Percentiles rank a stretch among this genome's conserved stretches.
Conservation (phyloP, 64 coral and sea anemone genomes). For the Montipora sp. region DNA sequence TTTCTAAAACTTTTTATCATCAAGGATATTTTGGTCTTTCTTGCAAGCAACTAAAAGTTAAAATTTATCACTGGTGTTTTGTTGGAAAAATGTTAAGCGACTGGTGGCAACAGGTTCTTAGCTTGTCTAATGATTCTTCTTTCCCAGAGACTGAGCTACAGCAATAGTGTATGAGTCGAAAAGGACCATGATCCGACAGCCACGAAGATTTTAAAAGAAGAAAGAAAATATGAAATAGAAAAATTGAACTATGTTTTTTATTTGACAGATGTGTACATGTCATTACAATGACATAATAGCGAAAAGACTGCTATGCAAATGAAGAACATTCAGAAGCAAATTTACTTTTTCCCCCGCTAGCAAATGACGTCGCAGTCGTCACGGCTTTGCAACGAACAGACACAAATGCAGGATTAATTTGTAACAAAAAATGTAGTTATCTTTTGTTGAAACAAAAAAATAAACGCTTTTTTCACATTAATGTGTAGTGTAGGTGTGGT, state of each 20-base stretch:
- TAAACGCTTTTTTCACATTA: background rate
- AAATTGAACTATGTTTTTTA: too few species aligned
- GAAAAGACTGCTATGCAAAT: too few species aligned
- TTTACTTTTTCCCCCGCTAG: too few species aligned
- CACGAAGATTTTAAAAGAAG: background rate
- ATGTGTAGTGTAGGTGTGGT: background rate
- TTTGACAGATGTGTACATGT: too few species aligned
- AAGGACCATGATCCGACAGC: background rate
- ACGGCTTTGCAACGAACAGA: too few species aligned
- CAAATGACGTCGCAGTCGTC: too few species aligned
- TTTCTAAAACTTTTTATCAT: too few species aligned
- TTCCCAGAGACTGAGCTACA: background rate
- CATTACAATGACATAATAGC: too few species aligned
- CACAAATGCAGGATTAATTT: too few species aligned
- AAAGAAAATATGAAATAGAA: background rate
- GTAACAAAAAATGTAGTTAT: too few species aligned
- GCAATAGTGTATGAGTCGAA: too few species aligned
- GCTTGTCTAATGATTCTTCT: background rate
- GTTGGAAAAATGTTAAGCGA: background rate
- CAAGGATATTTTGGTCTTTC: background rate
- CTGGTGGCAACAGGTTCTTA: slow-evolving; percentile 28
- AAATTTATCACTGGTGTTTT: background rate
- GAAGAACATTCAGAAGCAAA: too few species aligned
- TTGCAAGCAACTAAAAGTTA: background rate
- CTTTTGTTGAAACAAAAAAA: background rate